phyloP scores from a whole-genome alignment of 2,113 vertebrate genomes.

The Phoxinus phoxinus region DNA sequence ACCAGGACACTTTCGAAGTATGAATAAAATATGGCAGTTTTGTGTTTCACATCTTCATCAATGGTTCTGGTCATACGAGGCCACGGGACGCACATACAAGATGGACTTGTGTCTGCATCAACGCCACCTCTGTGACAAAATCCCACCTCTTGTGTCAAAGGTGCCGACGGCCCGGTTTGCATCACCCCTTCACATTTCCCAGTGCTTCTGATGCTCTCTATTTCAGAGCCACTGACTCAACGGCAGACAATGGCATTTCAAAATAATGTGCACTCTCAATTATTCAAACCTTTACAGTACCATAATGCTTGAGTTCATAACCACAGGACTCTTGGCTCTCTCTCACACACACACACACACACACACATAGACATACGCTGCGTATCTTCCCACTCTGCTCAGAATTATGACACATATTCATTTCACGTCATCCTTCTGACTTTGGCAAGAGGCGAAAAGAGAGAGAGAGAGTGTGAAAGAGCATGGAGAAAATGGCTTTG shows the following conservation, averaged over 20 bases:
- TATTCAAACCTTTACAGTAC: slow-evolving; percentile 71
- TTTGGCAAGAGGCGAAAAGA: slow-evolving; percentile 68
- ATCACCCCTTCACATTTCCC: slow-evolving; percentile 71
- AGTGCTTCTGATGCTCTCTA: slow-evolving; percentile 71
- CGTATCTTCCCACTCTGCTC: slow-evolving; percentile 74
- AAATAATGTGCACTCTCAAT: slow-evolving; percentile 77
- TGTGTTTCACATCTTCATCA: slow-evolving; percentile 65
- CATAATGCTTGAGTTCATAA: slow-evolving; percentile 70
- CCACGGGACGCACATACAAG: slow-evolving; percentile 26
- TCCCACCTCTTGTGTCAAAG: slow-evolving; percentile 43
- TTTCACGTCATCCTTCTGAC: slow-evolving; percentile 79
- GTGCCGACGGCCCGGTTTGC: slow-evolving; percentile 26
- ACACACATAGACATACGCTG: slow-evolving; percentile 60
- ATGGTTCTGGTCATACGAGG: slow-evolving; percentile 50
- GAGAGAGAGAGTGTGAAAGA: slow-evolving; percentile 36
- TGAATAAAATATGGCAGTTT: slow-evolving; percentile 79
- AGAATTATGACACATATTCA: slow-evolving; percentile 79
- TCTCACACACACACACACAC: neutral
- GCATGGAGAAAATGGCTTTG: slow-evolving; percentile 67
- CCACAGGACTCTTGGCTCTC: slow-evolving; percentile 46
- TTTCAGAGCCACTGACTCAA: slow-evolving; percentile 72
- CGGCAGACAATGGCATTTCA: slow-evolving; percentile 73
- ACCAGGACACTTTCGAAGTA: slow-evolving; percentile 73
- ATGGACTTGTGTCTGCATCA: slow-evolving; percentile 39
- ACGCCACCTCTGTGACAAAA: slow-evolving; percentile 42